These are phyloP conservation scores for Mechanitis messenoides DNA, from an alignment of 2,888 invertebrate species.

Conservation along the genomic window DNA sequence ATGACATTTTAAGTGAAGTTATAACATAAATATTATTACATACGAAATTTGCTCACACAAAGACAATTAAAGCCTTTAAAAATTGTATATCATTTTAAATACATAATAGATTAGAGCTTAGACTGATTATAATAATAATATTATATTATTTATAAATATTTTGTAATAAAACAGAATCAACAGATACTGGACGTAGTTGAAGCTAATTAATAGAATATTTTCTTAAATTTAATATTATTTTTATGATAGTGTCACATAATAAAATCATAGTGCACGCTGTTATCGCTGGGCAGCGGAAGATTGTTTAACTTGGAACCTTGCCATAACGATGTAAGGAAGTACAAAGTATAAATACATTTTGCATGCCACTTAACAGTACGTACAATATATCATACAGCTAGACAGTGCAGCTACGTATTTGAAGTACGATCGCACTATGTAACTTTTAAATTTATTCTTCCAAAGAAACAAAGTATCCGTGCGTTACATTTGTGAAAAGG, in stretches of 20 bases:
- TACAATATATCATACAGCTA: conserved; percentile 57
- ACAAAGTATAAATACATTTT: conserved; percentile 74
- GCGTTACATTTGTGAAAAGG: conserved; percentile 9
- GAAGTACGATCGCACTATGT: conserved; percentile 33
- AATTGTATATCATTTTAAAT: too few relatives aligned
- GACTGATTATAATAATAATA: too few relatives aligned
- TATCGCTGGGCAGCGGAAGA: conserved; percentile 65
- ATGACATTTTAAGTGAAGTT: too few relatives aligned
- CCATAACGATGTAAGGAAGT: conserved; percentile 73
- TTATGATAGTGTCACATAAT: conserved; percentile 59
- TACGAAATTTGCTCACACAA: too few relatives aligned
- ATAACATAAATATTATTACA: too few relatives aligned
- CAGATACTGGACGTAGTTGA: too few relatives aligned
- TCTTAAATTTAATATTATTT: conserved; percentile 39
- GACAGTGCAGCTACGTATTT: conserved; percentile 44
- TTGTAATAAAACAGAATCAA: too few relatives aligned
- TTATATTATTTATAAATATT: too few relatives aligned
- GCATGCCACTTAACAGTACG: conserved; percentile 72
- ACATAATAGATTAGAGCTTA: too few relatives aligned
- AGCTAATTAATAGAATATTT: background rate
- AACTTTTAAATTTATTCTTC: conserved; percentile 30
- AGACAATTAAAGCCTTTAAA: too few relatives aligned
- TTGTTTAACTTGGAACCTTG: conserved; percentile 71
- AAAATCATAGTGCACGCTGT: conserved; percentile 57
- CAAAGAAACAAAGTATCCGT: conserved; percentile 19